Evolutionary conservation across 2,888 invertebrate species (phyloP), one percentile per base, ranked within the genome.

Genomic region (Coelopa pilipes): DNA sequence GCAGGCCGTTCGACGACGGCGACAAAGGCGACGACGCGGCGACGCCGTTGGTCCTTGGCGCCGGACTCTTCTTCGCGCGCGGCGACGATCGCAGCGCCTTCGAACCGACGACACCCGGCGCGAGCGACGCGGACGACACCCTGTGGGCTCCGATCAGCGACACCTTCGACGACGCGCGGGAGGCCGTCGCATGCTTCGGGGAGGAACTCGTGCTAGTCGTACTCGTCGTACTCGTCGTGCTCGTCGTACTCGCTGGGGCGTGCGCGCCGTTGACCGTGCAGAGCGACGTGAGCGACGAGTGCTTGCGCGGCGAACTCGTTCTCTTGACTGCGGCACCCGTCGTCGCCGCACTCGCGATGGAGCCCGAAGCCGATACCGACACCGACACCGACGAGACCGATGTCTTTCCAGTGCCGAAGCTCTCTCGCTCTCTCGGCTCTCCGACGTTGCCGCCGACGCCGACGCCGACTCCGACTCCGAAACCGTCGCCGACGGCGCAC

Each of bases 51-150:
- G 57, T 57, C 53, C 45, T 21, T 67, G 73, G 34, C 46, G 19
- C 19, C 50, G 62, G 62, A 45, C 11, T 84, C 15, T 76, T 79
- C 46, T 65, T 60, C 57, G 50, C 67, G 62, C 70, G 62, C 63
- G 75, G 62, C 72, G 72, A 19, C 50, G 50, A 70, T 62, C 70
- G 55, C 57, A 74, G 59, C 70, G 70, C n/a, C 49, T 76, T 10
- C 70, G 11, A 45, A 53, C 60, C 70, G 70, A 69, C 47, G 73
- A 46, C 34, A 34, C 17, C 89, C 90, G 79, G 91, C 90, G 70
- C 87, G 83, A 78, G 89, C 90, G 81, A 92, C 91, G 79, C 90
- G 88, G 81, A 89, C 90, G 65, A 72, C 45, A 66, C 70, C 34
- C 60, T 57, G 21, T 74, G 62, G 60, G 24, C 50, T 19, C 50